A percentile compares a stretch with the other conserved stretches of the same genome.
These are phyloP conservation scores for Eolophus roseicapilla DNA, from an alignment of 2,113 vertebrate species.

Conservation along the genomic window DNA sequence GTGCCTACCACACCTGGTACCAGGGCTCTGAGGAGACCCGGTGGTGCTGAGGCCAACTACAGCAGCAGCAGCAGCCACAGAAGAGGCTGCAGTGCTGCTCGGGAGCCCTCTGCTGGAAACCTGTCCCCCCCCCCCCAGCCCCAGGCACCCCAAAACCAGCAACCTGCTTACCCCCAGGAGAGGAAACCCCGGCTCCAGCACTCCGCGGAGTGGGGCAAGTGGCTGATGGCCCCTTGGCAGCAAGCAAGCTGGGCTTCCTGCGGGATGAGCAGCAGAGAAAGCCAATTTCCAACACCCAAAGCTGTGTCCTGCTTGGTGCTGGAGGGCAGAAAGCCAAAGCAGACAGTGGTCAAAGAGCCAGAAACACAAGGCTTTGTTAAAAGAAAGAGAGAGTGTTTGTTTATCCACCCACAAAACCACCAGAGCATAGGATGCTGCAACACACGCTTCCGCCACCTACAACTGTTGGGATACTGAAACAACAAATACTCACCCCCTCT, in stretches of 20 bases:
- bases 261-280: neutral
- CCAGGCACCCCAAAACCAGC: neutral
- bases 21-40: neutral
- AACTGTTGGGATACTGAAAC: neutral
- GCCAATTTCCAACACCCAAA: accelerated
- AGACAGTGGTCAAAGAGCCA: neutral
- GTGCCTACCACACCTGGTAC: accelerated
- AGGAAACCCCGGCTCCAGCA: neutral
- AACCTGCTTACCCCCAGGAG: accelerated
- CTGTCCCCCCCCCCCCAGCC: neutral
- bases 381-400: neutral
- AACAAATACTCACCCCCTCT: neutral
- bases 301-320: neutral
- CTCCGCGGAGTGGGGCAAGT: accelerated
- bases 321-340: neutral
- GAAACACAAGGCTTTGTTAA: neutral
- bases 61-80: neutral
- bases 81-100: neutral
- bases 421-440: neutral
- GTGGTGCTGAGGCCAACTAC: neutral
- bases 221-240: accelerated
- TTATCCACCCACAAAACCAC: neutral
- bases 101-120: slow-evolving; percentile 7
- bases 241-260: neutral
- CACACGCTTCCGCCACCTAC: neutral